Percentiles rank a stretch among this genome's conserved stretches.
phyloP scores from a whole-genome alignment of 2,797 vertebrate genomes.

The Tenualosa thibaudeaui region DNA sequence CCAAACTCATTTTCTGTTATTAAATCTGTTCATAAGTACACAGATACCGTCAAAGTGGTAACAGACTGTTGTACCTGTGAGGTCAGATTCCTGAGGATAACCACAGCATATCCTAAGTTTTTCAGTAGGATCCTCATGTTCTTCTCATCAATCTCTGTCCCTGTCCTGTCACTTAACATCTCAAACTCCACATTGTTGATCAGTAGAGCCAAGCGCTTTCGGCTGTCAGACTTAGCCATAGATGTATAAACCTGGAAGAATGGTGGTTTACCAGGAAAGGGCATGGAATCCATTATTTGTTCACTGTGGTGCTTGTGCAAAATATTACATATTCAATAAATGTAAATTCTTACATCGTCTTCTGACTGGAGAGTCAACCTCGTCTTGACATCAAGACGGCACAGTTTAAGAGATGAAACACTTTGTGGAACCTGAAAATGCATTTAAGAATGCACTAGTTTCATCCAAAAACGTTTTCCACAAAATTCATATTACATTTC shows the following conservation, averaged over 20 bases:
- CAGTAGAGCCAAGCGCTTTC: constrained; percentile 46
- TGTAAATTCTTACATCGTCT: neutral
- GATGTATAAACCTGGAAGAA: constrained; percentile 37
- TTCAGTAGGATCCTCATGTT: constrained; percentile 39
- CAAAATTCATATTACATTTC: too few relatives aligned
- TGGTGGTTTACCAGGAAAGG: neutral
- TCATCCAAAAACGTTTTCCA: too few relatives aligned
- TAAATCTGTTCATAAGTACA: too few relatives aligned
- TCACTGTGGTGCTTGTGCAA: neutral
- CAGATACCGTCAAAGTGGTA: too few relatives aligned
- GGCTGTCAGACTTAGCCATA: constrained; percentile 34
- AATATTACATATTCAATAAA: neutral
- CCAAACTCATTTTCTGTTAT: too few relatives aligned
- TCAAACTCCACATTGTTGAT: constrained; percentile 51
- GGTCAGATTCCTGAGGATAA: constrained; percentile 46
- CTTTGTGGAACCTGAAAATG: constrained; percentile 25
- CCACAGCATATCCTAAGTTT: constrained; percentile 41
- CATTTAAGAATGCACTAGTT: too few relatives aligned
- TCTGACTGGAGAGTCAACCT: constrained; percentile 19
- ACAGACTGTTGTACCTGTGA: constrained; percentile 33
- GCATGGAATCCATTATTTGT: neutral
- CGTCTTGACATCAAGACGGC: constrained; percentile 25
- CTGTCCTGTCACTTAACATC: neutral
- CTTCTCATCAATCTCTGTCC: constrained; percentile 46
- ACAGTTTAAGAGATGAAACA: constrained; percentile 15